Percentiles rank a stretch among this genome's conserved stretches.
Conservation (phyloP, 2,888 invertebrate genomes). For the Oscheius sp. region DNA sequence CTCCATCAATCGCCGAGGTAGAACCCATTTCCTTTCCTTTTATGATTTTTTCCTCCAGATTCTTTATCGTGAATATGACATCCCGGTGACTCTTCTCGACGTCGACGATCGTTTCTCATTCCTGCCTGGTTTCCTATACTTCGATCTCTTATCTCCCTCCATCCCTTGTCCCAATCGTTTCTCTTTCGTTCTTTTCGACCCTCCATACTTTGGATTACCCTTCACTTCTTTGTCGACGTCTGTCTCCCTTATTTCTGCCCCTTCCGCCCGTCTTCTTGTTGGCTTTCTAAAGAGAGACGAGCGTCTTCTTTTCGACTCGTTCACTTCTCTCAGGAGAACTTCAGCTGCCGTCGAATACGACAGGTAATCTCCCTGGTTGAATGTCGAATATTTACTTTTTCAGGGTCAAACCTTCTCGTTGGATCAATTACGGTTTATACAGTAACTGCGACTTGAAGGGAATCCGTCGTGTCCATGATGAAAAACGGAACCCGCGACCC, state of each 20-base stretch:
- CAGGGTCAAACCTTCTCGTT: slow-evolving; percentile 11
- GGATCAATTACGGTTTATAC: slow-evolving; percentile 18
- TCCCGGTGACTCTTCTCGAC: slow-evolving; percentile 13
- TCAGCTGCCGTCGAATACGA: slow-evolving; percentile 23
- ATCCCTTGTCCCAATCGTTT: background rate
- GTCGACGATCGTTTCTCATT: background rate
- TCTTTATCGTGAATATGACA: slow-evolving; percentile 2
- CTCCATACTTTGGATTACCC: slow-evolving; percentile 16
- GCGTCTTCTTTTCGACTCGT: slow-evolving; percentile 1
- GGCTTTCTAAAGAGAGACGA: slow-evolving; percentile 23
- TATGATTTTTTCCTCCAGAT: background rate
- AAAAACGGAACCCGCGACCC: background rate
- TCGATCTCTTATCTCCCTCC: slow-evolving; percentile 8
- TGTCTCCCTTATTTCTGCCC: background rate
- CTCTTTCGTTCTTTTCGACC: slow-evolving; percentile 17
- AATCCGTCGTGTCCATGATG: slow-evolving; percentile 7
- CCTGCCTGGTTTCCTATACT: slow-evolving; percentile 3
- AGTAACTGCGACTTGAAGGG: slow-evolving; percentile 26
- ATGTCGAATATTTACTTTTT: background rate
- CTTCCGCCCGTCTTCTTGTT: slow-evolving; percentile 1
- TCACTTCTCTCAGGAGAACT: background rate
- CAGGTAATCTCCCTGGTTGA: background rate
- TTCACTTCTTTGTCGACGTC: background rate
- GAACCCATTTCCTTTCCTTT: background rate
- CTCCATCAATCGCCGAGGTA: slow-evolving; percentile 21